Evolutionary conservation across 2,888 invertebrate species (phyloP).

Genomic region (Corbicula japonica): DNA sequence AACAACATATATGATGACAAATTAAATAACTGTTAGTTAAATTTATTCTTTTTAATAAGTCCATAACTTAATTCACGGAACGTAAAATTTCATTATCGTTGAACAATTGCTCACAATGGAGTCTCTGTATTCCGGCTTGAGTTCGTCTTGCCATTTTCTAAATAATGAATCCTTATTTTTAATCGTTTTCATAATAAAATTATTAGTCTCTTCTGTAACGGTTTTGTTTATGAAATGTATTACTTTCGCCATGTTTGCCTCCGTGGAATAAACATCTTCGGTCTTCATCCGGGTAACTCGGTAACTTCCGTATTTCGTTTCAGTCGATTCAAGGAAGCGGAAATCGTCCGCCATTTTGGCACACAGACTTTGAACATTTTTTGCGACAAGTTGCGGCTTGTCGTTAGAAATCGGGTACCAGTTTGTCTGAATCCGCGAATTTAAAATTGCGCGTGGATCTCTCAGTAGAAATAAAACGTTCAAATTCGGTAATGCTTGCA

Average conservation of each 20-base stretch:
- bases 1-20: no score
- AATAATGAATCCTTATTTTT: not conserved
- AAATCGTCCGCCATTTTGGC: slow-evolving; percentile 16
- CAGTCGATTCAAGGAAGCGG: not conserved
- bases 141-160: not conserved
- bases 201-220: not conserved
- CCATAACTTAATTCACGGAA: no score
- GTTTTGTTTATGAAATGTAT: slow-evolving; percentile 7
- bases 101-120: no score
- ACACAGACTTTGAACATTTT: slow-evolving; percentile 17
- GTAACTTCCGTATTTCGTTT: not conserved
- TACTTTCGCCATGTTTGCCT: not conserved
- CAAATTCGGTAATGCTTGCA: slow-evolving; percentile 45
- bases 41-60: no score
- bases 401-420: slow-evolving; percentile 23
- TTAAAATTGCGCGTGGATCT: slow-evolving; percentile 66
- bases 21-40: no score
- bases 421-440: slow-evolving; percentile 42
- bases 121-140: slow-evolving; percentile 1
- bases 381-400: not conserved
- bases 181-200: not conserved
- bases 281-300: not conserved
- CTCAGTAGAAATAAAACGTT: slow-evolving; percentile 64
- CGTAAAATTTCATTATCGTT: no score
- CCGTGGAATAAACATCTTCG: not conserved